Percentiles rank a stretch among this genome's conserved stretches.
phyloP scores from a whole-genome alignment of 2,888 invertebrate species.

The Adineta ricciae region DNA sequence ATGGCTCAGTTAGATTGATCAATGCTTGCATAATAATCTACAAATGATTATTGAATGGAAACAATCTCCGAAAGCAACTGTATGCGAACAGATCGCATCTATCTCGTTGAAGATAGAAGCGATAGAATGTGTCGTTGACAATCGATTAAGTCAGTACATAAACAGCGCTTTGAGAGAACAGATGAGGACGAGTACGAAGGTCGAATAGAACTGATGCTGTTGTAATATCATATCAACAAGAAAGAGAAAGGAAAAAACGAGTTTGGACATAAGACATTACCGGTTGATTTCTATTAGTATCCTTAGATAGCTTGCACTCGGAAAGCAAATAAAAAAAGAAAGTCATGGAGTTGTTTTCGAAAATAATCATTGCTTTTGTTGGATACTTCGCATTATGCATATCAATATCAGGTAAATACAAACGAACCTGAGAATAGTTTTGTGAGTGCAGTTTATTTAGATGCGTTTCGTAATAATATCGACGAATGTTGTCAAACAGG shows the following conservation, averaged over 20 bases:
- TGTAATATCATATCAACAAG: slow-evolving; percentile 3
- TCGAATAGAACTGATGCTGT: not conserved
- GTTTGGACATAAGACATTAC: not conserved
- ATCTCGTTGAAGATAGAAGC: not conserved
- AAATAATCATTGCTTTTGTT: not conserved
- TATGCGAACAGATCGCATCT: not conserved
- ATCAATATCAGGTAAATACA: not conserved
- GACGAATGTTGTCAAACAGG: not conserved
- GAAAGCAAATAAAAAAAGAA: not conserved
- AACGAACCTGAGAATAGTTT: too few species aligned
- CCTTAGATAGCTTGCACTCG: not conserved
- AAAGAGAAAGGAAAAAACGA: not conserved
- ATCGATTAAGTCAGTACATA: not conserved
- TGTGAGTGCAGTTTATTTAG: not conserved
- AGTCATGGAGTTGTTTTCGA: not conserved
- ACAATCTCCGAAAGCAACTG: not conserved
- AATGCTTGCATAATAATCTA: not conserved
- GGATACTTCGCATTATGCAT: not conserved
- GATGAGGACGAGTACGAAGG: not conserved
- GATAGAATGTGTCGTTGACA: not conserved
- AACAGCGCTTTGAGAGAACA: not conserved
- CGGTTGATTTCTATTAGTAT: not conserved
- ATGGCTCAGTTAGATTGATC: not conserved
- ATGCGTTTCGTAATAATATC: not conserved
- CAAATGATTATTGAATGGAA: not conserved